Evolutionary conservation across 30 jellyfish, hydroid and myxozoan species (phyloP).

Genomic region (Pelagia noctiluca): DNA sequence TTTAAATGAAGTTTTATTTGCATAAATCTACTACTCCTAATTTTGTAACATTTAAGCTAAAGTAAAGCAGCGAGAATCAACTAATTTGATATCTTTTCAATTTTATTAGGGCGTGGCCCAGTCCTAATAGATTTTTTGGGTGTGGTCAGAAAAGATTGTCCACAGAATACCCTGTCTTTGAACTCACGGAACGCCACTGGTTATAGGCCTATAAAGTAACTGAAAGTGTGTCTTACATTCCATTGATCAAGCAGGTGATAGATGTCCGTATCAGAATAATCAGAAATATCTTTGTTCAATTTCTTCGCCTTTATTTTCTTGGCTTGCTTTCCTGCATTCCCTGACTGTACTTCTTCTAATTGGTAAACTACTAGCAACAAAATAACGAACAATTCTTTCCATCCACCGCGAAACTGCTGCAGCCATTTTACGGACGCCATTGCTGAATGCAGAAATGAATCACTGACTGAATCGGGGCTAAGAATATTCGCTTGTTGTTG

Average conservation of each 20-base stretch:
- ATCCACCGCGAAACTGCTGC: no score
- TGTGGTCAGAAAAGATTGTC: background rate
- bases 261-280: conserved; percentile 70
- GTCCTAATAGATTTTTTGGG: background rate
- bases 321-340: no score
- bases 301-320: conserved; percentile 56
- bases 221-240: conserved; percentile 46
- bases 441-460: no score
- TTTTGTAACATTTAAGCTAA: background rate
- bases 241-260: conserved; percentile 64
- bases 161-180: background rate
- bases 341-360: background rate
- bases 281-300: conserved; percentile 77
- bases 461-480: no score
- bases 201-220: background rate
- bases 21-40: no score
- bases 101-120: background rate
- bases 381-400: background rate
- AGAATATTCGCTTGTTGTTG: no score
- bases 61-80: background rate
- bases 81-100: background rate
- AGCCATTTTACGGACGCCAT: no score
- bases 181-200: no score
- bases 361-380: background rate
- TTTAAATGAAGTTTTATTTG: no score